A percentile compares a stretch with the other conserved stretches of the same genome.
Evolutionary conservation across 1,140 invertebrate genomes (phyloP).

Genomic region (Monomorium pharaonis): DNA sequence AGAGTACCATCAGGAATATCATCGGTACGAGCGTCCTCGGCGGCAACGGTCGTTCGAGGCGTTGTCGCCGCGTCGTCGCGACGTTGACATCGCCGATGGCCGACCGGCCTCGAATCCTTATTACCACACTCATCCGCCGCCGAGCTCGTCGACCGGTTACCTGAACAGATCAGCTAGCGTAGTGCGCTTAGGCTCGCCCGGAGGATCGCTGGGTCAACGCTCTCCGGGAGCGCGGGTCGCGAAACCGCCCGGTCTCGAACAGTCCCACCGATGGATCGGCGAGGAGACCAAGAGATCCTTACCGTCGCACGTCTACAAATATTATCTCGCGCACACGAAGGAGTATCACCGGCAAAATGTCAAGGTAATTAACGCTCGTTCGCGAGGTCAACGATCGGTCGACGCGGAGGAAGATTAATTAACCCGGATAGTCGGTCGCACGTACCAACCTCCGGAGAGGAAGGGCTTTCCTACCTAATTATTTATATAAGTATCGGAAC

Average conservation of each 20-base stretch:
- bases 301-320: conserved; percentile 89
- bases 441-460: background rate
- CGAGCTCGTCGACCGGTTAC: conserved; percentile 60
- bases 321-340: conserved; percentile 87
- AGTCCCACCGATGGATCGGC: conserved; percentile 87
- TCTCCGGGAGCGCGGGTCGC: conserved; percentile 74
- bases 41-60: conserved; percentile 66
- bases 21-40: conserved; percentile 44
- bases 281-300: conserved; percentile 88
- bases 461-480: background rate
- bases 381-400: background rate
- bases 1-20: background rate
- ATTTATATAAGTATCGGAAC: conserved; percentile 12
- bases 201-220: conserved; percentile 75
- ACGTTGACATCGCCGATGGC: conserved; percentile 65
- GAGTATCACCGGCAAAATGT: conserved; percentile 85
- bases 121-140: conserved; percentile 80
- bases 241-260: conserved; percentile 75
- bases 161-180: conserved; percentile 77
- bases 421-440: conserved; percentile 11
- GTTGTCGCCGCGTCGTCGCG: conserved; percentile 62
- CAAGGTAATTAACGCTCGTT: conserved; percentile 85
- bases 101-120: conserved; percentile 75
- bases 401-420: conserved; percentile 31
- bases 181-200: conserved; percentile 78